A percentile compares a stretch with the other conserved stretches of the same genome.
Evolutionary conservation across 2,797 vertebrate species (phyloP).

Genomic region (Oreochromis grahami): DNA sequence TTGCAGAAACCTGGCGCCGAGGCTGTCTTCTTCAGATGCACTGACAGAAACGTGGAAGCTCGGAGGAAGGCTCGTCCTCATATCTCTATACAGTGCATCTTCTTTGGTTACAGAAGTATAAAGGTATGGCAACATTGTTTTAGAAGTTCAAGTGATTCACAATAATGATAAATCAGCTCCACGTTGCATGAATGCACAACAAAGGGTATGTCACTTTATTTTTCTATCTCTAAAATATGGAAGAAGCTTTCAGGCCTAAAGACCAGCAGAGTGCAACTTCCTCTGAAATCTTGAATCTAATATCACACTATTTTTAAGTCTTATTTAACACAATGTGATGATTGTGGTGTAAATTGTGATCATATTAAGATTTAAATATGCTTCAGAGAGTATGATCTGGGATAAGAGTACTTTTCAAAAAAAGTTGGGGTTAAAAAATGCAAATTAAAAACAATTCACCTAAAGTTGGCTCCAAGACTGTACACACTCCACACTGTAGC

Average conservation of each 20-base stretch:
- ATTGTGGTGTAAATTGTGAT: not conserved
- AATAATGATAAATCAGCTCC: not conserved
- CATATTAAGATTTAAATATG: not conserved
- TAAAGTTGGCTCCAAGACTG: not conserved
- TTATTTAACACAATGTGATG: not conserved
- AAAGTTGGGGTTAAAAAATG: not conserved
- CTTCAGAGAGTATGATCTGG: not conserved
- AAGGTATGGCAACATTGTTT: not conserved
- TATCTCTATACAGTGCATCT: not conserved
- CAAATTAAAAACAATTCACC: rapidly evolving
- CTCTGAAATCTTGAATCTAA: not conserved
- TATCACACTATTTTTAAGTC: rapidly evolving
- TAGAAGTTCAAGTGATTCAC: not conserved
- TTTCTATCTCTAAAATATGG: not conserved
- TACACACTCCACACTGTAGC: not conserved
- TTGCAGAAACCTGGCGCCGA: not conserved
- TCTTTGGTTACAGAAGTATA: not conserved
- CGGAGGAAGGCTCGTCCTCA: not conserved
- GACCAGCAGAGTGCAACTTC: not conserved
- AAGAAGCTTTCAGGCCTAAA: not conserved
- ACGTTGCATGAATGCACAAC: not conserved
- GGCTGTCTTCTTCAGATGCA: not conserved
- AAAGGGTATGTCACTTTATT: not conserved
- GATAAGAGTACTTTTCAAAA: not conserved
- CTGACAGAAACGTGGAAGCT: not conserved